Conservation (phyloP, 2,113 vertebrate species). For the Sceloporus tristichus region DNA sequence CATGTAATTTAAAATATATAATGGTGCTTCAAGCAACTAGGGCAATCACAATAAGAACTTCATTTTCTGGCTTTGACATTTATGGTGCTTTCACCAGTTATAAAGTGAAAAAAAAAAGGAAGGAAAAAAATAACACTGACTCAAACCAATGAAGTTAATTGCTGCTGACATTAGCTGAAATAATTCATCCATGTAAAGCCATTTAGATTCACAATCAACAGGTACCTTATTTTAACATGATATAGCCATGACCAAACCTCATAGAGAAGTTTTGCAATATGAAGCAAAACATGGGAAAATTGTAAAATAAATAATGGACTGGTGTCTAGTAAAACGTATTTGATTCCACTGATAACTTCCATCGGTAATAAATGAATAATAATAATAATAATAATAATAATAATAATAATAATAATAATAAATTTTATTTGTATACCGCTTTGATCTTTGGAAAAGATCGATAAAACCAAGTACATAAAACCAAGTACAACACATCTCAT, state of each 20-base stretch:
- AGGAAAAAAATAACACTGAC: not conserved
- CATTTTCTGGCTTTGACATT: constrained; percentile 14
- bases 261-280: not conserved
- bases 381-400: too few species aligned
- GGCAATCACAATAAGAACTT: not conserved
- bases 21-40: constrained; percentile 7
- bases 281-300: not conserved
- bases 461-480: too few species aligned
- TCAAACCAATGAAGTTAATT: constrained; percentile 7
- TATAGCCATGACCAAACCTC: not conserved
- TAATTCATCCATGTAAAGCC: constrained; percentile 18
- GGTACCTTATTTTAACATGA: not conserved
- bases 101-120: too few species aligned
- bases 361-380: not conserved
- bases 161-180: not conserved
- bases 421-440: not conserved
- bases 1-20: constrained; percentile 4
- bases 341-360: not conserved
- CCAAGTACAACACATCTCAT: too few species aligned
- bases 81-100: constrained; percentile 10
- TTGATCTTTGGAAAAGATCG: not conserved
- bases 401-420: too few species aligned
- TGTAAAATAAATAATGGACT: not conserved
- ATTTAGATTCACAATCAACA: constrained; percentile 18
- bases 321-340: not conserved